These are phyloP conservation scores for Perodicticus potto DNA, from an alignment of 2,797 vertebrate species.

Conservation along the genomic window DNA sequence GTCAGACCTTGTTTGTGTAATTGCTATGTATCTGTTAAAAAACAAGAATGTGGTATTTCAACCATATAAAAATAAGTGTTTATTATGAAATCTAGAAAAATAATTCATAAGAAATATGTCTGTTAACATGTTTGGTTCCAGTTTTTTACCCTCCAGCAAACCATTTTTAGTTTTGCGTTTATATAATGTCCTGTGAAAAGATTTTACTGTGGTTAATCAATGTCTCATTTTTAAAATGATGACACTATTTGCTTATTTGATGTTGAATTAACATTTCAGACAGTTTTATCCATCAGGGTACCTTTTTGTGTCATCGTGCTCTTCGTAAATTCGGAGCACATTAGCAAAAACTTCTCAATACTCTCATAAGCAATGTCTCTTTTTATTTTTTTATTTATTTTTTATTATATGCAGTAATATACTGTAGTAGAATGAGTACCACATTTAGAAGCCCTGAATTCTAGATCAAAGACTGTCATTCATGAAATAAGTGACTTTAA, in stretches of 20 bases:
- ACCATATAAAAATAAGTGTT: not conserved
- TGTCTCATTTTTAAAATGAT: not conserved
- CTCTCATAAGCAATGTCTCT: not conserved
- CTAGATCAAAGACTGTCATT: not conserved
- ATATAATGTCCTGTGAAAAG: slow-evolving; percentile 28
- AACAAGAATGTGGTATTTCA: not conserved
- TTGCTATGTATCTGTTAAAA: not conserved
- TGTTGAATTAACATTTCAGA: not conserved
- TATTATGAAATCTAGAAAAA: slow-evolving; percentile 20
- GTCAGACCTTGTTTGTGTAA: too few relatives aligned
- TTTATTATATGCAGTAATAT: too few relatives aligned
- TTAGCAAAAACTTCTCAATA: not conserved
- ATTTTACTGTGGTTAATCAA: slow-evolving; percentile 14
- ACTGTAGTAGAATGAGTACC: not conserved
- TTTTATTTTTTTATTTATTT: too few relatives aligned
- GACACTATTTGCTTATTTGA: not conserved
- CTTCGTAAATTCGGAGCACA: not conserved
- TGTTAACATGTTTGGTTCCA: not conserved
- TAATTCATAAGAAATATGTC: not conserved
- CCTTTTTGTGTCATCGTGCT: not conserved
- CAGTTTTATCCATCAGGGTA: not conserved
- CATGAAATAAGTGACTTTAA: not conserved
- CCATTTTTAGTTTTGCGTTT: not conserved
- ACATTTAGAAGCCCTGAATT: not conserved
- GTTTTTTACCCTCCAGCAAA: not conserved